Conservation (phyloP, 2,888 invertebrate species). For the Malthinus flaveolus region DNA sequence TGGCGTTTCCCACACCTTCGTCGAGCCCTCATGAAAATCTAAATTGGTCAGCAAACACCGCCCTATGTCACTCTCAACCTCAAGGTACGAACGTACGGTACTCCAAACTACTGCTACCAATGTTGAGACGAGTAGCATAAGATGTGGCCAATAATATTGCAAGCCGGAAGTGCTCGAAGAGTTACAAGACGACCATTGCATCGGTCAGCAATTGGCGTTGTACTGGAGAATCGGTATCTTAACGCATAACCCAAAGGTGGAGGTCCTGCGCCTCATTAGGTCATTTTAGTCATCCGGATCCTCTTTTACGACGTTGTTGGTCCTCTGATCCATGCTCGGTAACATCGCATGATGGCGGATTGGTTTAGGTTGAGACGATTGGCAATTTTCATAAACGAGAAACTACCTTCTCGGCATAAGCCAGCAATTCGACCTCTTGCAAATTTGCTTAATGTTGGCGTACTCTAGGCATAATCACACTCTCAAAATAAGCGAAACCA, state of each 20-base stretch:
- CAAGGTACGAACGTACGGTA: no score
- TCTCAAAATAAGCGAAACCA: no score
- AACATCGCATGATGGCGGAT: neutral
- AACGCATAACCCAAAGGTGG: no score
- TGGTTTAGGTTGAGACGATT: constrained; percentile 5
- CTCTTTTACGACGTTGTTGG: neutral
- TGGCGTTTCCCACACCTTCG: neutral
- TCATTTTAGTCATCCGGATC: neutral
- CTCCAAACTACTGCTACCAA: no score
- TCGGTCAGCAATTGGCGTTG: neutral
- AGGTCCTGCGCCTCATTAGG: neutral
- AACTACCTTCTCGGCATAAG: no score
- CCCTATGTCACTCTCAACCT: no score
- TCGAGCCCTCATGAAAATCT: neutral
- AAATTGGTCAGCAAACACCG: no score
- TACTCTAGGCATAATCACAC: no score
- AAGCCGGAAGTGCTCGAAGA: neutral
- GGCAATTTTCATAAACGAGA: constrained; percentile 7
- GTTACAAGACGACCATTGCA: constrained; percentile 1
- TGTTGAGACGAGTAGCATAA: neutral
- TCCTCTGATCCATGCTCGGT: neutral
- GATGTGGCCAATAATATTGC: neutral
- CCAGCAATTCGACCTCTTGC: no score
- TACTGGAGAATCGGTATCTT: neutral
- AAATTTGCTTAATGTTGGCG: no score